These are phyloP conservation scores for Zygaena filipendulae DNA, from an alignment of 2,888 invertebrate genomes.

Conservation along the genomic window DNA sequence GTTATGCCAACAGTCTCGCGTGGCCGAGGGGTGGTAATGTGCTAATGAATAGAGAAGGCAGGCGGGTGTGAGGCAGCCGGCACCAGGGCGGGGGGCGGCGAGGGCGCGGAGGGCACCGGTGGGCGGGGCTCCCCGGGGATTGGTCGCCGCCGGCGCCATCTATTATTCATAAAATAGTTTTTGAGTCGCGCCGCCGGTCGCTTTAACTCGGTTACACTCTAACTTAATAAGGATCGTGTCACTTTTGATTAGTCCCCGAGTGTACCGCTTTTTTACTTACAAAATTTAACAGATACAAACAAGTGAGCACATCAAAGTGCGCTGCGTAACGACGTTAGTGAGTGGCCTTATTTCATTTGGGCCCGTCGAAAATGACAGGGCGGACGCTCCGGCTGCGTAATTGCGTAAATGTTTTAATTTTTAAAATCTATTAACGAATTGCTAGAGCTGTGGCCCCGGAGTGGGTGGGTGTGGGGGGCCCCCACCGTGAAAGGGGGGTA, in stretches of 20 bases:
- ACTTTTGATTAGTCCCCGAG: slow-evolving; percentile 57
- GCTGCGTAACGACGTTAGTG: slow-evolving; percentile 34
- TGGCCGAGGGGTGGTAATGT: slow-evolving; percentile 59
- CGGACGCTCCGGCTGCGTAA: slow-evolving; percentile 27
- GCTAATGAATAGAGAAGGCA: slow-evolving; percentile 63
- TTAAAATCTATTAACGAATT: slow-evolving; percentile 60
- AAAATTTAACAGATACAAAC: no score
- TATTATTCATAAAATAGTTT: slow-evolving; percentile 70
- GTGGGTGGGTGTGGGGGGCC: slow-evolving; percentile 21
- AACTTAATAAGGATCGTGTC: slow-evolving; percentile 66
- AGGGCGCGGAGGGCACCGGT: slow-evolving; percentile 29
- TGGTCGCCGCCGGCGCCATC: slow-evolving; percentile 60
- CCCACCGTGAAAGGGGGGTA: no score
- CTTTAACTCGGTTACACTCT: slow-evolving; percentile 54
- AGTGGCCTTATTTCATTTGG: slow-evolving; percentile 38
- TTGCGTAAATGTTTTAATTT: slow-evolving; percentile 55
- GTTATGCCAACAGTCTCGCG: slow-evolving; percentile 34
- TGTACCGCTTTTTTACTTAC: slow-evolving; percentile 41
- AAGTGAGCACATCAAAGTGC: slow-evolving; percentile 44
- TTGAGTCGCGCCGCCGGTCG: slow-evolving; percentile 62
- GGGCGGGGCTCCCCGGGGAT: slow-evolving; percentile 62
- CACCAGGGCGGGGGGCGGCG: slow-evolving; percentile 21
- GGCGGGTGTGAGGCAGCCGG: slow-evolving; percentile 22
- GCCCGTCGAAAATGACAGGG: slow-evolving; percentile 40
- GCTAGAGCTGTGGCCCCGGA: slow-evolving; percentile 20